Base-by-base conservation (phyloP, 2,797 vertebrate genomes). In the Diceros bicornis region DNA sequence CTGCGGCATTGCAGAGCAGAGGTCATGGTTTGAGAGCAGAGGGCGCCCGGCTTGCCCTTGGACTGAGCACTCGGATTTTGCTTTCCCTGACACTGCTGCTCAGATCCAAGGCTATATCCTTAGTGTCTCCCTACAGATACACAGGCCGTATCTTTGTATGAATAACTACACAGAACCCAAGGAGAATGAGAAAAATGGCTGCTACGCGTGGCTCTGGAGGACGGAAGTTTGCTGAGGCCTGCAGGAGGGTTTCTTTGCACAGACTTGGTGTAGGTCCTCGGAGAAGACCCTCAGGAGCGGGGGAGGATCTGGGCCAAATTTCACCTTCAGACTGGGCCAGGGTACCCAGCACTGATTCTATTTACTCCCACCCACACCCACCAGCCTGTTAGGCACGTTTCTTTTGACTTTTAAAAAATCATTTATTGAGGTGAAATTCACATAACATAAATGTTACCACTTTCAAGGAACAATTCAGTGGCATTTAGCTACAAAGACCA, bases 401-500 rank as follows among this genome's bases (percentile, higher is more conserved):
- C 41, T 32, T 25, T 41, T 6, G 20, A 57, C 57, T 89, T 57
- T 8, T 23, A 71, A 41, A 44, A 55, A 74, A 32, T 37, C 47
- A 47, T 75, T 23, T 47, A 13, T 89, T 55, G 34, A 89, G 59
- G 23, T 12, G 69, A 83, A 94, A 68, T 55, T 66, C 78, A 66
- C 13, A 18, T 47, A 66, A 47, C 17, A 59, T 37, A 89, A 83
- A 32, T 29, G 1, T 77, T 29, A 77, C 50, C 50, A 47, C 57
- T 57, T 66, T 7, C 59, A 37, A 68, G 61, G 25, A 59, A 47
- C 72, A 18, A 44, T 61, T 68, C 64, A 20, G 37, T 50, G 18
- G 69, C 52, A 25, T 89, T 59, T 75, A 32, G 52, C 6, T 44
- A 32, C 34, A 68, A 37, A 29, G 17, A 32, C 50, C 16, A 47